phyloP scores from a whole-genome alignment of 2,888 invertebrate genomes.

The Tortrix viridana region DNA sequence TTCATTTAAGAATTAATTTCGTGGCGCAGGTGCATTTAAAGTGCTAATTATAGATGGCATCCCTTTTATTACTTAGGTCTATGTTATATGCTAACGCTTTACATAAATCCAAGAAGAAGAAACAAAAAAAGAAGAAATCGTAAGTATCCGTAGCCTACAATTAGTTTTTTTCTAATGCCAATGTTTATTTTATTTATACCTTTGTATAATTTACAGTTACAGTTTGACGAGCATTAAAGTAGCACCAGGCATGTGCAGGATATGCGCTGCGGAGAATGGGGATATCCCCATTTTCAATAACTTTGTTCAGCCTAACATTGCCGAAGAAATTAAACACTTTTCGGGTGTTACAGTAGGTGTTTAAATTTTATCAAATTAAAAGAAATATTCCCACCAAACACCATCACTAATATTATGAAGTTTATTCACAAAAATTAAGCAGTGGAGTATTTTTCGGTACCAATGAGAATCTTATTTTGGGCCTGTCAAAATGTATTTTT shows the following conservation, averaged over 20 bases:
- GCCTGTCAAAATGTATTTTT: too few species aligned
- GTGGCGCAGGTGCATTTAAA: background rate
- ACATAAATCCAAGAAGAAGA: constrained; percentile 64
- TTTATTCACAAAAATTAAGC: too few species aligned
- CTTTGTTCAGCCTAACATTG: constrained; percentile 61
- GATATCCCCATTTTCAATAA: constrained; percentile 71
- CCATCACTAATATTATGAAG: too few species aligned
- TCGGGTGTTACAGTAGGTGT: constrained; percentile 69
- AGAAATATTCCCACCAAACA: too few species aligned
- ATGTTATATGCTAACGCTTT: constrained; percentile 69
- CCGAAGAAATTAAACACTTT: constrained; percentile 68
- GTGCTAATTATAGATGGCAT: constrained; percentile 56
- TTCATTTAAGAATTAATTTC: background rate
- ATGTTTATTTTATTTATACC: background rate
- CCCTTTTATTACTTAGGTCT: constrained; percentile 69
- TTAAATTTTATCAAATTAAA: background rate
- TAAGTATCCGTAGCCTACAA: constrained; percentile 47
- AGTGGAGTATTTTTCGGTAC: too few species aligned
- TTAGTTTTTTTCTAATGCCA: constrained; percentile 1
- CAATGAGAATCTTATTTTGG: too few species aligned
- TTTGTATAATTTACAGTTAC: constrained; percentile 41
- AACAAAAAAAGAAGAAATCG: constrained; percentile 59
- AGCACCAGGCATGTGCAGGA: constrained; percentile 58
- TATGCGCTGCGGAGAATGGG: constrained; percentile 66
- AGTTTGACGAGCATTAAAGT: constrained; percentile 48